These are phyloP conservation scores for Halictus quadricinctus DNA, from an alignment of 2,888 invertebrate genomes.

Conservation along the genomic window DNA sequence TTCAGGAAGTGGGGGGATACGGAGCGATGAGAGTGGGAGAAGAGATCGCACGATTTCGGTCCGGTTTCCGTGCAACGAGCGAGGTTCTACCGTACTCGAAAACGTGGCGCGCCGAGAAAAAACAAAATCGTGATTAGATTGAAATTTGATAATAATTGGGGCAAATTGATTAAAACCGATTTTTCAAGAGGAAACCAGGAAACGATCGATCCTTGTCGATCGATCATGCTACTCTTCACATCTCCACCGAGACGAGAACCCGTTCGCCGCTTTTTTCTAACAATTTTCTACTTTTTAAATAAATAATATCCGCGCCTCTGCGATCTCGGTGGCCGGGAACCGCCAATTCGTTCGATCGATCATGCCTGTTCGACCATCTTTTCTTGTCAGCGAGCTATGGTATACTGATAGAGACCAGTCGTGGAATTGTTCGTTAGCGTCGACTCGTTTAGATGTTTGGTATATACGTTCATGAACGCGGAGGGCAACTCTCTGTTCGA, in stretches of 20 bases:
- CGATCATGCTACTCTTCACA: slow-evolving; percentile 11
- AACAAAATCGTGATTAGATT: neutral
- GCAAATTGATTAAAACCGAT: neutral
- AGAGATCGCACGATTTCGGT: too few species aligned
- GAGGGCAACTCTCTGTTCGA: slow-evolving; percentile 42
- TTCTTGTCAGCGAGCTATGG: slow-evolving; percentile 9
- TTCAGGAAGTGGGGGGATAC: too few species aligned
- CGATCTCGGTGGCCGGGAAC: slow-evolving; percentile 31
- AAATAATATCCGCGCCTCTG: slow-evolving; percentile 30
- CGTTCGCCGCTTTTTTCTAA: slow-evolving; percentile 58
- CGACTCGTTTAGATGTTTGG: slow-evolving; percentile 5
- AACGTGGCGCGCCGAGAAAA: slow-evolving; percentile 17
- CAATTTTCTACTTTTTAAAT: slow-evolving; percentile 55
- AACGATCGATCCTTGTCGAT: slow-evolving; percentile 13
- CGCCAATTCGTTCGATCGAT: slow-evolving; percentile 41
- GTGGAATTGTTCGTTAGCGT: slow-evolving; percentile 30
- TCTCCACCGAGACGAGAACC: slow-evolving; percentile 21
- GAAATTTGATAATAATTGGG: neutral
- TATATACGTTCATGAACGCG: slow-evolving; percentile 3
- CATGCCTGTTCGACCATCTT: slow-evolving; percentile 15
- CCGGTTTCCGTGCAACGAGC: neutral
- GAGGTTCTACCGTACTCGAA: neutral
- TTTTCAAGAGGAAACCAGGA: neutral
- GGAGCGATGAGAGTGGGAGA: too few species aligned
- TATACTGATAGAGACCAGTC: neutral